Evolutionary conservation across 2,888 invertebrate genomes (phyloP).

Genomic region (Cephus nigrinus): DNA sequence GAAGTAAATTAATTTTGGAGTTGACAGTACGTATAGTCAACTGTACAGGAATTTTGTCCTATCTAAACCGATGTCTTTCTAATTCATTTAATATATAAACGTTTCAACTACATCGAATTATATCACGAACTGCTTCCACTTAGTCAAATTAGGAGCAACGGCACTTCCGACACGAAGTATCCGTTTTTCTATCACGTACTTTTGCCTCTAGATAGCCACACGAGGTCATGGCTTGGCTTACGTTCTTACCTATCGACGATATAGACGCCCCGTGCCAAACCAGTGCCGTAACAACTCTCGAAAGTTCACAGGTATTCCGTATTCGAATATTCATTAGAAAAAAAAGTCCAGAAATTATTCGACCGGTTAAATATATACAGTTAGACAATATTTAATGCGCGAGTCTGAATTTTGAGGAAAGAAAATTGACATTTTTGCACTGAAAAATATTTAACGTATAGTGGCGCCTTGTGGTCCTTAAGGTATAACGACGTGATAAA

Average conservation of each 20-base stretch:
- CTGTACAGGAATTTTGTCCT: neutral
- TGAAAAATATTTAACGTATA: neutral
- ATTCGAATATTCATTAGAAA: neutral
- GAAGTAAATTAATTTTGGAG: neutral
- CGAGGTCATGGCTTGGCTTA: slow-evolving; percentile 46
- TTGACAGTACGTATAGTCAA: neutral
- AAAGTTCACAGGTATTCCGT: slow-evolving; percentile 20
- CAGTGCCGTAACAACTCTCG: slow-evolving; percentile 20
- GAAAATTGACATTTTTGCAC: neutral
- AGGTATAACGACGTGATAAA: neutral
- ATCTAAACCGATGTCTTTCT: neutral
- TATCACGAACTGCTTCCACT: neutral
- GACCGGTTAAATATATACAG: neutral
- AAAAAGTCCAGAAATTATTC: neutral
- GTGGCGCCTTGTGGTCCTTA: neutral
- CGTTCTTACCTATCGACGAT: slow-evolving; percentile 47
- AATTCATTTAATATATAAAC: neutral
- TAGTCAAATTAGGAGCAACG: slow-evolving; percentile 45
- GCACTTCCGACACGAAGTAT: slow-evolving; percentile 57
- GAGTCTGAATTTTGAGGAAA: neutral
- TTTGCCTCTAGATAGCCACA: slow-evolving; percentile 51
- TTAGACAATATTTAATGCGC: neutral
- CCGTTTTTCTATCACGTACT: slow-evolving; percentile 57
- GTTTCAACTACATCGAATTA: neutral
- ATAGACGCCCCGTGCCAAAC: slow-evolving; percentile 14